These are phyloP conservation scores for Tethya wilhelma DNA, from an alignment of 37 sponge, comb jelly and placozoan genomes.

Conservation along the genomic window DNA sequence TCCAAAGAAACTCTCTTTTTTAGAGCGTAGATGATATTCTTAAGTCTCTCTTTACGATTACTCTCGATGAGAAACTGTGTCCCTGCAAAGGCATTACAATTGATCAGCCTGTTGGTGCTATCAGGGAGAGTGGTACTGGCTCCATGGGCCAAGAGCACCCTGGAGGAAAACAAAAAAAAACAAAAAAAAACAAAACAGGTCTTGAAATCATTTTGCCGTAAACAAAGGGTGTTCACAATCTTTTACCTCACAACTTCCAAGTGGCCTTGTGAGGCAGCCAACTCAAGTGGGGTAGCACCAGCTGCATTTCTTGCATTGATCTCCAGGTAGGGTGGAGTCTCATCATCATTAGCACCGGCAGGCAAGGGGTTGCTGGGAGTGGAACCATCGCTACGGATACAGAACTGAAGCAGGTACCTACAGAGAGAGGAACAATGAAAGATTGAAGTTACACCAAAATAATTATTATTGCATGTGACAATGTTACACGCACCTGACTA, in stretches of 20 bases:
- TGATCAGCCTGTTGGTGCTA: conserved; percentile 45
- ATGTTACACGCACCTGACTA: conserved; percentile 37
- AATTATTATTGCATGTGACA: not conserved
- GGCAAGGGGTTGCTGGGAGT: not conserved
- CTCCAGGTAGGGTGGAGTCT: not conserved
- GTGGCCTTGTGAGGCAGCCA: conserved; percentile 64
- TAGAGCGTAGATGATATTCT: conserved; percentile 5
- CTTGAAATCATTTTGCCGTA: not conserved
- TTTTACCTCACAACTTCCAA: conserved; percentile 37
- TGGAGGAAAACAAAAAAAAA: not conserved
- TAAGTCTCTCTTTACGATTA: conserved; percentile 24
- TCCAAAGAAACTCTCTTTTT: not conserved
- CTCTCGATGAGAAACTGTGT: conserved; percentile 65
- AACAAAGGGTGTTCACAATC: not conserved
- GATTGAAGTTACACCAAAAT: not conserved
- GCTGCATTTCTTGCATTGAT: conserved; percentile 32
- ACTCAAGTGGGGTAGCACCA: conserved; percentile 44
- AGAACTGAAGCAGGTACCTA: conserved; percentile 37
- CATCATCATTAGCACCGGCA: not conserved
- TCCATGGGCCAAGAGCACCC: conserved; percentile 57
- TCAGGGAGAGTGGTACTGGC: conserved; percentile 69
- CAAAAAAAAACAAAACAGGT: not conserved
- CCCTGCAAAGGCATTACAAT: conserved; percentile 43
- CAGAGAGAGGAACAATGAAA: not conserved
- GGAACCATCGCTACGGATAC: not conserved